A percentile compares a stretch with the other conserved stretches of the same genome.
Conservation (phyloP, 2,797 vertebrate species). For the Falco cherrug region DNA sequence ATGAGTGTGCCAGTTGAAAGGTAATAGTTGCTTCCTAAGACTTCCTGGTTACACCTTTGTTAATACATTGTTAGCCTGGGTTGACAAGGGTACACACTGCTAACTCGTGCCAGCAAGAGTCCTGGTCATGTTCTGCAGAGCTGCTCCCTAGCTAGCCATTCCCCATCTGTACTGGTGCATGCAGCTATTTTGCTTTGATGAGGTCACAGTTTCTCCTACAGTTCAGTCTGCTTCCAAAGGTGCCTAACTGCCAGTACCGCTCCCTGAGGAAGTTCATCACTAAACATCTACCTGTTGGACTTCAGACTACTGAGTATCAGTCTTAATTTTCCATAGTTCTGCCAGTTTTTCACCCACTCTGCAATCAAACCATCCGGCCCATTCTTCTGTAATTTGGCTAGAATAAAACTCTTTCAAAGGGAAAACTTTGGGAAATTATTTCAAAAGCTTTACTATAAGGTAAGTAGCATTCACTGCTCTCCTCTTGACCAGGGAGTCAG, state of each 20-base stretch:
- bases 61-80: background rate
- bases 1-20: too few species aligned
- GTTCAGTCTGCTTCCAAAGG: background rate
- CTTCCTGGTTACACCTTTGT: background rate
- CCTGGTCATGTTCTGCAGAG: background rate
- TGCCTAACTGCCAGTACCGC: background rate
- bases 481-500: background rate
- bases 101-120: background rate
- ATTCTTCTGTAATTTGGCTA: background rate
- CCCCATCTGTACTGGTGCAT: rapidly evolving
- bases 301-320: background rate
- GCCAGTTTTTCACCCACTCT: background rate
- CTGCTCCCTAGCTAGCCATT: background rate
- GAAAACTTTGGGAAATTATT: too few species aligned
- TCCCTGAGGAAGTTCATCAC: background rate
- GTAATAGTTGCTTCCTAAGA: background rate
- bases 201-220: background rate
- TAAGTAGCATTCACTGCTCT: background rate
- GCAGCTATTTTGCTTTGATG: background rate
- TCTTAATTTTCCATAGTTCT: background rate
- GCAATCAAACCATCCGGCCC: background rate
- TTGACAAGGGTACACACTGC: background rate
- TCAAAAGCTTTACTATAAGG: background rate
- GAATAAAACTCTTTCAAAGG: background rate
- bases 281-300: rapidly evolving